Percentiles rank a stretch among this genome's conserved stretches.
These are phyloP conservation scores for Dione vanillae DNA, from an alignment of 2,888 invertebrate species.

Conservation along the genomic window DNA sequence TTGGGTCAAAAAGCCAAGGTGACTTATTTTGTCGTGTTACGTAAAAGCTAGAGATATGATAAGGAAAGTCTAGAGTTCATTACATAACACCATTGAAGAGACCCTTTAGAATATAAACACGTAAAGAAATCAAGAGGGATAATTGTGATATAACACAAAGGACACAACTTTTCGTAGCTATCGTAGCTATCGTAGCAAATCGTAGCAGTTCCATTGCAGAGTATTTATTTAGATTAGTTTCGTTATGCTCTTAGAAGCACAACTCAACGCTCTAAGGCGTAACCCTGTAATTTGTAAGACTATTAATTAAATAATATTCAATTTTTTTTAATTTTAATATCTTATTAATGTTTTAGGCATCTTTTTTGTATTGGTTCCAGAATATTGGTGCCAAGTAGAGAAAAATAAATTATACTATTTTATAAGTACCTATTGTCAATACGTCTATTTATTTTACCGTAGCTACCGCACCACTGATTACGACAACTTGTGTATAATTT, in stretches of 20 bases:
- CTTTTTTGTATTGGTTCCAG: neutral
- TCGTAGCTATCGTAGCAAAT: slow-evolving; percentile 36
- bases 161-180: neutral
- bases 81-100: slow-evolving; percentile 38
- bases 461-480: neutral
- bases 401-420: neutral
- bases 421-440: neutral
- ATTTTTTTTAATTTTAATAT: too few relatives aligned
- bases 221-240: too few relatives aligned
- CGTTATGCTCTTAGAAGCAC: too few relatives aligned
- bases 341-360: too few relatives aligned
- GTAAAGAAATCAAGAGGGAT: neutral
- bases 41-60: slow-evolving; percentile 40
- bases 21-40: slow-evolving; percentile 40
- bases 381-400: neutral
- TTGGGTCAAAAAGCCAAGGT: slow-evolving; percentile 27
- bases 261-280: too few relatives aligned
- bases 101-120: neutral
- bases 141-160: neutral
- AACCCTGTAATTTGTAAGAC: too few relatives aligned
- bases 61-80: slow-evolving; percentile 37
- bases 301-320: too few relatives aligned
- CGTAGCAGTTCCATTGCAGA: slow-evolving; percentile 28
- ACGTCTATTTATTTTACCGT: neutral
- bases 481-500: neutral